Evolutionary conservation across 1,140 invertebrate genomes (phyloP).

Genomic region (Brachionus rotundiformis): DNA sequence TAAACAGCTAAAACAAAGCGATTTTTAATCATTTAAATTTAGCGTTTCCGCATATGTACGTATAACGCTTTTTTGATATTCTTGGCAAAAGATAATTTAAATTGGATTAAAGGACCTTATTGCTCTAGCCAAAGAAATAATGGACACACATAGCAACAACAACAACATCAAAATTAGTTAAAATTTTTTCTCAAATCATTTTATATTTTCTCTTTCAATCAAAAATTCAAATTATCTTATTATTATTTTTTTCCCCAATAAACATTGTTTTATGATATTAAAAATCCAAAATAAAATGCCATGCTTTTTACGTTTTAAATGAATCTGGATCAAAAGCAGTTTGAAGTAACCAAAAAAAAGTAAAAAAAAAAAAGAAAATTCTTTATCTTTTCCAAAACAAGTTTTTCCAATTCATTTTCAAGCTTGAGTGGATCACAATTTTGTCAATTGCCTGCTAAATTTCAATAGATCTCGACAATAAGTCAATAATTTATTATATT

Average conservation of each 20-base stretch:
- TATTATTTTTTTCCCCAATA: neutral
- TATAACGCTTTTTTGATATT: neutral
- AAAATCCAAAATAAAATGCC: neutral
- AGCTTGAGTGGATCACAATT: constrained; percentile 25
- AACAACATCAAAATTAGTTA: too few species aligned
- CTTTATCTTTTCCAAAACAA: neutral
- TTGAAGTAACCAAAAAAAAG: neutral
- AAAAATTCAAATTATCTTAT: neutral
- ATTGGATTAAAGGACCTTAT: neutral
- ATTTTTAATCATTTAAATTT: neutral
- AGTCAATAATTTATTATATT: constrained; percentile 40
- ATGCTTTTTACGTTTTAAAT: neutral
- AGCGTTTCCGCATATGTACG: neutral
- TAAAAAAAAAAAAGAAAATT: neutral
- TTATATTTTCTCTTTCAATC: too few species aligned
- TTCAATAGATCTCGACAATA: constrained; percentile 2
- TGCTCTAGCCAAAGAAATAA: neutral
- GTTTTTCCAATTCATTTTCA: neutral
- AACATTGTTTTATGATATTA: neutral
- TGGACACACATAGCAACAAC: neutral
- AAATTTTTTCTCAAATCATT: too few species aligned
- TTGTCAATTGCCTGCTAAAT: constrained; percentile 31
- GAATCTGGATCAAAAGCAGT: constrained; percentile 7
- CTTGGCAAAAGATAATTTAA: neutral
- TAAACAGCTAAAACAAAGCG: neutral